Conservation (phyloP, 2,888 invertebrate genomes). For the Periphyllus acericola region DNA sequence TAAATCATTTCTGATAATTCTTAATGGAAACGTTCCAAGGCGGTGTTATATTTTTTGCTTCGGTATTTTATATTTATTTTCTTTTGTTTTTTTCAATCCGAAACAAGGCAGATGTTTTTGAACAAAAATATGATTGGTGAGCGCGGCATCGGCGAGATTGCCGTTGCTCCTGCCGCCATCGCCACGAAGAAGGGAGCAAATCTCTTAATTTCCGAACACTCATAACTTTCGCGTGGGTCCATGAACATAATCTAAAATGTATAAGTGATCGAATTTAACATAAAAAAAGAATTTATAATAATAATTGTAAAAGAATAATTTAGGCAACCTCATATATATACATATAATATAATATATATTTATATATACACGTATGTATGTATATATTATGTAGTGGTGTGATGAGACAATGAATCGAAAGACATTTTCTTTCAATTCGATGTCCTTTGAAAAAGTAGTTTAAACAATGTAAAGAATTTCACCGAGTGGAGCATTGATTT, state of each 20-base stretch:
- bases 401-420: not conserved
- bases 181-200: not conserved
- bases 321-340: not conserved
- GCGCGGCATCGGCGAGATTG: slow-evolving; percentile 8
- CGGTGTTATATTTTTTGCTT: slow-evolving; percentile 30
- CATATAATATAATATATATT: no score
- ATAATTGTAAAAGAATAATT: not conserved
- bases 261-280: slow-evolving; percentile 44
- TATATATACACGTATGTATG: no score
- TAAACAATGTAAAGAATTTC: slow-evolving; percentile 14
- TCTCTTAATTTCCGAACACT: slow-evolving; percentile 51
- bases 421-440: not conserved
- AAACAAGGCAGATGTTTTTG: slow-evolving; percentile 52
- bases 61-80: slow-evolving; percentile 37
- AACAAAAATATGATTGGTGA: slow-evolving; percentile 57
- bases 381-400: not conserved
- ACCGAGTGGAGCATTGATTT: slow-evolving; percentile 24
- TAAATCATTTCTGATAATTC: slow-evolving; percentile 56
- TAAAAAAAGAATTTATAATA: not conserved
- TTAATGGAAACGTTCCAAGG: slow-evolving; percentile 60
- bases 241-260: slow-evolving; percentile 46
- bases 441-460: not conserved
- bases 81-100: slow-evolving; percentile 38
- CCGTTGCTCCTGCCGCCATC: not conserved
- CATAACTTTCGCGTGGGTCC: slow-evolving; percentile 17